Conservation (phyloP, 2,888 invertebrate genomes). For the Keiferia lycopersicella region DNA sequence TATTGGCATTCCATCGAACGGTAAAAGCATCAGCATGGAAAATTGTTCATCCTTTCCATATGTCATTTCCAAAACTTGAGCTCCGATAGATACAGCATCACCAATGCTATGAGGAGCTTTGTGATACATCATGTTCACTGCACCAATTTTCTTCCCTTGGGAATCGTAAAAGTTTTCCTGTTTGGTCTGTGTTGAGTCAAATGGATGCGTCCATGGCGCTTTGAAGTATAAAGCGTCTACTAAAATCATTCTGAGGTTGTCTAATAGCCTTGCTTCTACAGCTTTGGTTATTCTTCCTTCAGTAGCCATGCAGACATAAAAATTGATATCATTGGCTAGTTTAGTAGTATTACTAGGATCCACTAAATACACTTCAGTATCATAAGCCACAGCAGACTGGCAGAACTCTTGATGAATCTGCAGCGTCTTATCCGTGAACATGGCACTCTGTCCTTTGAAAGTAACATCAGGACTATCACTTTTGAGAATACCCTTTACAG, state of each 20-base stretch:
- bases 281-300: constrained; percentile 85
- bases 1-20: constrained; percentile 78
- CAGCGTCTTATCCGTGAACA: constrained; percentile 60
- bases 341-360: constrained; percentile 77
- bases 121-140: constrained; percentile 89
- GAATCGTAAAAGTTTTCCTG: constrained; percentile 82
- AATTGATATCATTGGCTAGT: constrained; percentile 83
- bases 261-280: constrained; percentile 72
- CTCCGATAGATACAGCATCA: constrained; percentile 77
- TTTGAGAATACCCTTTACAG: constrained; percentile 54
- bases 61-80: constrained; percentile 85
- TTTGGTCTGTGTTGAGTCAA: constrained; percentile 80
- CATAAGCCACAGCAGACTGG: constrained; percentile 68
- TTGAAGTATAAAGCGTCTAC: constrained; percentile 87
- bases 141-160: constrained; percentile 73
- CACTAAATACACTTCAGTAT: constrained; percentile 77
- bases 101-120: constrained; percentile 80
- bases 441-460: constrained; percentile 58
- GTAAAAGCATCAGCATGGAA: constrained; percentile 84
- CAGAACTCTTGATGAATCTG: constrained; percentile 68
- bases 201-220: constrained; percentile 86
- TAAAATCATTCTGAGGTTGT: constrained; percentile 79
- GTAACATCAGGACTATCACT: constrained; percentile 55
- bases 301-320: constrained; percentile 85
- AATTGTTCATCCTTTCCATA: constrained; percentile 83